Evolutionary conservation across 2,888 invertebrate species (phyloP), one percentile per base, ranked within the genome.

Genomic region (Lycophotia porphyrea): DNA sequence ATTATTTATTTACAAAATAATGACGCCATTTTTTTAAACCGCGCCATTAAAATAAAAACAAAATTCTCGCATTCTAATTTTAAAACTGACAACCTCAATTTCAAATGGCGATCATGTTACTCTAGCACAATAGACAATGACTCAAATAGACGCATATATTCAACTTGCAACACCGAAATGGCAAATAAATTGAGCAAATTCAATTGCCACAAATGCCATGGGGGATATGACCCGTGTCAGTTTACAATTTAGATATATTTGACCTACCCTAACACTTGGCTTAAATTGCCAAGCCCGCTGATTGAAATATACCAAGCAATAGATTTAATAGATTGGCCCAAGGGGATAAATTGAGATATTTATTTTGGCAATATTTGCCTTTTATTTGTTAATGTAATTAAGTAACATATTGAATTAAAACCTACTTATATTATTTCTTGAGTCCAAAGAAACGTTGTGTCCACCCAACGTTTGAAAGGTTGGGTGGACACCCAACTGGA

Each of bases 161-260:
- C 39, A 69, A 71, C 42, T 60, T 60, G 70, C 68, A 76, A 76
- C 27, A 31, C 58, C 11, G 61, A 73, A 80, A 82, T 71, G 73
- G 73, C 63, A 80, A 81, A 82, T 85, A 82, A 85, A 87, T 87
- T 82, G 81, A 55, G 44, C 73, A 77, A 85, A 84, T 80, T 84
- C 68, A 80, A 84, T 76, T 78, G 76, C 34, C 73, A 60, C 36
- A 36, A 84, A 67, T 52, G 64, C 68, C 49, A 81, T 79, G 61
- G 83, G 81, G 87, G 84, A 74, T 34, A 64, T 52, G 58, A 74
- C 60, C 75, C 60, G 27, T 67, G 69, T 61, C n/a, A 76, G 52
- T 71, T 68, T 76, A 76, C 68, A 72, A 87, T 84, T 76, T 63
- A 75, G 42, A 64, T 36, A 69, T 71, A 81, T 70, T 76, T 74